These are phyloP conservation scores for Melopsittacus undulatus DNA, from an alignment of 2,797 vertebrate genomes.

Conservation along the genomic window DNA sequence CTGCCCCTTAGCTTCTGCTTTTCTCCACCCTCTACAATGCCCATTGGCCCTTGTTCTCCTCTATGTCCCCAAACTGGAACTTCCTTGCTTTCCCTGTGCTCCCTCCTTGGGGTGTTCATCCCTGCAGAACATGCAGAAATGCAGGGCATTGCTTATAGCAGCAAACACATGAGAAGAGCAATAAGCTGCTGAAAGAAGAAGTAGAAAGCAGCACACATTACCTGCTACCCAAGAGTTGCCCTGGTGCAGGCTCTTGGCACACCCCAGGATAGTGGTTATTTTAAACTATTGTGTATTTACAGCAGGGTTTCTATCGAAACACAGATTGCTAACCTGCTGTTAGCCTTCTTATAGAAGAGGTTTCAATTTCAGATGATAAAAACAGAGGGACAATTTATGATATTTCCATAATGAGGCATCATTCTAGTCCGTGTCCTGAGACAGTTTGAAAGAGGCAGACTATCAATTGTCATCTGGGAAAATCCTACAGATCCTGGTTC, in stretches of 20 bases:
- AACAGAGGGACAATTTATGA: not conserved
- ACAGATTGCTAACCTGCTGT: not conserved
- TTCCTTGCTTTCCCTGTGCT: not conserved
- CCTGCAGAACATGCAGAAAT: not conserved
- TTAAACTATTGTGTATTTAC: slow-evolving; percentile 5
- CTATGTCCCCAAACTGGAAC: not conserved
- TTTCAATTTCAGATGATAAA: slow-evolving; percentile 28
- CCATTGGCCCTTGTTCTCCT: not conserved
- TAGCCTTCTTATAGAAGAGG: not conserved
- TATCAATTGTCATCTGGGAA: not conserved
- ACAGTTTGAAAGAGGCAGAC: slow-evolving; percentile 10
- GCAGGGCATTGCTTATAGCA: not conserved
- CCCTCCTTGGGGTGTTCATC: accelerated
- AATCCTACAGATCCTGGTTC: not conserved
- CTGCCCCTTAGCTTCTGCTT: not conserved
- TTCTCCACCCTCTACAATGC: not conserved
- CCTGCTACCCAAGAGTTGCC: not conserved
- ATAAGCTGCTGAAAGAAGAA: not conserved
- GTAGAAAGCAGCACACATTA: not conserved
- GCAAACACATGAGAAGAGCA: not conserved
- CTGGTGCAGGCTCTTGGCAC: not conserved
- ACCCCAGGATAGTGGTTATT: not conserved
- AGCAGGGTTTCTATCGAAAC: not conserved
- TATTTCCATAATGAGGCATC: slow-evolving; percentile 1
- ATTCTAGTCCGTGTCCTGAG: not conserved